These are phyloP conservation scores for Numida meleagris DNA, from an alignment of 2,113 vertebrate genomes.

Conservation along the genomic window DNA sequence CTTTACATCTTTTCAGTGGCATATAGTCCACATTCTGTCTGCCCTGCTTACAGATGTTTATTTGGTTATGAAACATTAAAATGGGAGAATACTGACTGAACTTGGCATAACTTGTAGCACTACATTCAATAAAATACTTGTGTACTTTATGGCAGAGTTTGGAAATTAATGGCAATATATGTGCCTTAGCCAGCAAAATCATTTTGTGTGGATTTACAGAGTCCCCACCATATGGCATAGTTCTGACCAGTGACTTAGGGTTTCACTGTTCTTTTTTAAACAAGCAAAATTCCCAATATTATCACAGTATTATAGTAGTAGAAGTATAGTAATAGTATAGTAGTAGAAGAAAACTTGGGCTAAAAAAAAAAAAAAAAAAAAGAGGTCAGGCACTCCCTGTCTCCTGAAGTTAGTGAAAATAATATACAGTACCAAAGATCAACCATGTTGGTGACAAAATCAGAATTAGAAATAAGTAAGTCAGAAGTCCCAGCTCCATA, in stretches of 20 bases:
- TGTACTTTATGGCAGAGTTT: not conserved
- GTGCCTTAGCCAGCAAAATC: not conserved
- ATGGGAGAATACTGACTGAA: not conserved
- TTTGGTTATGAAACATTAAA: not conserved
- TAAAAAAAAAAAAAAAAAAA: not conserved
- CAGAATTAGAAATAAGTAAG: not conserved
- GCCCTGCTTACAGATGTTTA: not conserved
- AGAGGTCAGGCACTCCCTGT: not conserved
- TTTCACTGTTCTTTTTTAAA: not conserved
- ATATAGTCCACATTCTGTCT: not conserved
- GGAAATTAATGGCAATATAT: accelerated
- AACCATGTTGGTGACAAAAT: not conserved
- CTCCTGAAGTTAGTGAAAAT: not conserved
- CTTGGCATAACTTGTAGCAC: not conserved
- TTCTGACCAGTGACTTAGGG: not conserved
- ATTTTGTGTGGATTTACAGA: not conserved
- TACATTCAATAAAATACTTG: not conserved
- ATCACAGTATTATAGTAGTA: not conserved
- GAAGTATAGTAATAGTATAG: not conserved
- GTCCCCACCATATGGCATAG: not conserved
- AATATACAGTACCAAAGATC: not conserved
- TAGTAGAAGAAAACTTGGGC: not conserved
- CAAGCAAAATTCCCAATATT: not conserved
- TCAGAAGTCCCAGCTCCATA: not conserved
- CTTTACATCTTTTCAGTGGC: not conserved